phyloP scores from a whole-genome alignment of 2,888 invertebrate genomes.

The Rhagophthalmus giganteus region DNA sequence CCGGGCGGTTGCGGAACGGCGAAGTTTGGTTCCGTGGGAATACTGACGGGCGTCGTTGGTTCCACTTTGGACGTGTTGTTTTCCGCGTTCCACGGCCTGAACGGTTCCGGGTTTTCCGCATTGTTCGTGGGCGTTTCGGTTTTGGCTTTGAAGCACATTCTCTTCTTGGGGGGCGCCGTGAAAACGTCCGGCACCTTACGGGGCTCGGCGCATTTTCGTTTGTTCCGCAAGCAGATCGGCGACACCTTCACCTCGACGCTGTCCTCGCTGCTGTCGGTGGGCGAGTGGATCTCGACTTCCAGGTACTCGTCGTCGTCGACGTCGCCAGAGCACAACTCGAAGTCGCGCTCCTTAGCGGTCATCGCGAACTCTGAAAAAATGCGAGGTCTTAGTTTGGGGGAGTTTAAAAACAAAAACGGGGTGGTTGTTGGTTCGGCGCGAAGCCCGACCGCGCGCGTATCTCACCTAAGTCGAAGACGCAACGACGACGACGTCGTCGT shows the following conservation, averaged over 20 bases:
- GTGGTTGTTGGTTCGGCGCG: too few species aligned
- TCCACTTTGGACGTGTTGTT: conserved; percentile 7
- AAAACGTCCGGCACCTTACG: conserved; percentile 60
- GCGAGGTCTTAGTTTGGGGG: too few species aligned
- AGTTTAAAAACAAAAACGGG: too few species aligned
- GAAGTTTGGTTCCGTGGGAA: conserved; percentile 17
- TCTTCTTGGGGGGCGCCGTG: conserved; percentile 70
- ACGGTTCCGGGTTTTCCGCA: conserved; percentile 52
- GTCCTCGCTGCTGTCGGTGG: conserved; percentile 67
- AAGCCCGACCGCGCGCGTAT: too few species aligned
- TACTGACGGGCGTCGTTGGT: not conserved
- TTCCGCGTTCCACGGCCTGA: conserved; percentile 67
- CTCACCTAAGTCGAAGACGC: too few species aligned
- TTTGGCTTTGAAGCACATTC: conserved; percentile 62
- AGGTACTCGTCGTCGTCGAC: conserved; percentile 67
- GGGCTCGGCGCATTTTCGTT: conserved; percentile 70
- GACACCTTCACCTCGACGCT: conserved; percentile 66
- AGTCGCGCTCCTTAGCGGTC: conserved; percentile 65
- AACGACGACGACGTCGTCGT: too few species aligned
- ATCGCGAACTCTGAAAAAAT: conserved; percentile 61
- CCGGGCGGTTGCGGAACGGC: conserved; percentile 12
- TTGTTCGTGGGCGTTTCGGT: conserved; percentile 36
- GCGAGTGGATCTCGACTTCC: conserved; percentile 60
- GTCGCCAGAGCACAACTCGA: conserved; percentile 74
- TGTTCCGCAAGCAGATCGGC: conserved; percentile 64